Evolutionary conservation across 2,797 vertebrate genomes (phyloP).

Genomic region (Chiloscyllium punctatum): DNA sequence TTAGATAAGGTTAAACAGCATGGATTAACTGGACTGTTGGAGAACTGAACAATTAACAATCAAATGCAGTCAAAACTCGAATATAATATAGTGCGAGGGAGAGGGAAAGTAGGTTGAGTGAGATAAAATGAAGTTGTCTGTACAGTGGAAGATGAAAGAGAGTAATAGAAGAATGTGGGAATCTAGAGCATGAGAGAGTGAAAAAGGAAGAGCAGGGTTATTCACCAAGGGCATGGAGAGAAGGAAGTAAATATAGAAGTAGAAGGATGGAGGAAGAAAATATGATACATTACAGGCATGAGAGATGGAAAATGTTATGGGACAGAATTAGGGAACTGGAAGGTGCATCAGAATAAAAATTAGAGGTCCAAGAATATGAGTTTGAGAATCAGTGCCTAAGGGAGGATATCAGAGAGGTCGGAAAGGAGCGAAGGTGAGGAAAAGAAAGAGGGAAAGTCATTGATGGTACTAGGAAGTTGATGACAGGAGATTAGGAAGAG

Average conservation of each 20-base stretch:
- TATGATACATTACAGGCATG: too few species aligned
- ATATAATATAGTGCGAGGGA: not conserved
- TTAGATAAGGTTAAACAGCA: not conserved
- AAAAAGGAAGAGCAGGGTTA: not conserved
- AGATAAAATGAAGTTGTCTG: not conserved
- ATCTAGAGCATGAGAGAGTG: not conserved
- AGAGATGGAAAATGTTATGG: not conserved
- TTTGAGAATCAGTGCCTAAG: not conserved
- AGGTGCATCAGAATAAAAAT: not conserved
- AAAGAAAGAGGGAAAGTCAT: not conserved
- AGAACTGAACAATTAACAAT: not conserved
- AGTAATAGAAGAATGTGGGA: not conserved
- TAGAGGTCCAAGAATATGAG: not conserved
- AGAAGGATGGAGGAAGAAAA: not conserved
- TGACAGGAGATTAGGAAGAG: not conserved
- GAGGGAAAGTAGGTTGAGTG: not conserved
- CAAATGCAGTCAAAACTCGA: not conserved
- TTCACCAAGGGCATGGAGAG: not conserved
- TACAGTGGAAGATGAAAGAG: not conserved
- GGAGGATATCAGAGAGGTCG: not conserved
- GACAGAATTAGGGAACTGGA: not conserved
- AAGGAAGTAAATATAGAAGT: not conserved
- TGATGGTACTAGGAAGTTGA: not conserved
- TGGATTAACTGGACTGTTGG: not conserved
- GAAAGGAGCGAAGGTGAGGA: not conserved